Evolutionary conservation across 2,888 invertebrate genomes (phyloP).

Genomic region (Cybosia mesomella): DNA sequence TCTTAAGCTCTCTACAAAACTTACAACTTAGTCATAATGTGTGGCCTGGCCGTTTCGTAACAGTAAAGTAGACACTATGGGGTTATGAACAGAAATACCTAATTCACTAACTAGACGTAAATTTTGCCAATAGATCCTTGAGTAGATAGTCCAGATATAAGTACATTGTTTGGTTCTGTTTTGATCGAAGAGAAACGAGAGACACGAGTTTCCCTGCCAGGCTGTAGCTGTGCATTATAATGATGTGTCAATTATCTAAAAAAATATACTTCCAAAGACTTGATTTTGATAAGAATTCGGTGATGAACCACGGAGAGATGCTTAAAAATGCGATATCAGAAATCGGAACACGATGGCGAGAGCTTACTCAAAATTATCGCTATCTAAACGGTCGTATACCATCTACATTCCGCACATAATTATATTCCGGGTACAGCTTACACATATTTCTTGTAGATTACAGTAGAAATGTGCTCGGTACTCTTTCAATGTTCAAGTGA

Average conservation of each 20-base stretch:
- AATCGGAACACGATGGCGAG: conserved; percentile 19
- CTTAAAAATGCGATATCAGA: conserved; percentile 34
- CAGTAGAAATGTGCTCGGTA: not conserved
- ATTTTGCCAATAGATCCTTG: too few species aligned
- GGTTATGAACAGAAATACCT: too few species aligned
- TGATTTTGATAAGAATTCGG: conserved; percentile 11
- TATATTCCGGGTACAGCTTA: not conserved
- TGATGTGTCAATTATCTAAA: not conserved
- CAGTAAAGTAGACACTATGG: too few species aligned
- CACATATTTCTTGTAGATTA: not conserved
- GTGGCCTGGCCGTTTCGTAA: too few species aligned
- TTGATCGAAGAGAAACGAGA: not conserved
- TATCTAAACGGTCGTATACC: conserved; percentile 20
- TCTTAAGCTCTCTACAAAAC: too few species aligned
- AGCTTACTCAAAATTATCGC: conserved; percentile 33
- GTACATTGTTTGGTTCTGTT: too few species aligned
- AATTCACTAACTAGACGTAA: too few species aligned
- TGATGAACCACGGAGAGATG: conserved; percentile 21
- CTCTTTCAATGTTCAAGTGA: conserved; percentile 4
- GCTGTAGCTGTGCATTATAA: not conserved
- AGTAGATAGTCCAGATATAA: too few species aligned
- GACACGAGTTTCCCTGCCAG: not conserved
- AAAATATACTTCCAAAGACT: not conserved
- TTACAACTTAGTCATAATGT: too few species aligned
- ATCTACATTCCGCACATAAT: conserved; percentile 13